Base-by-base conservation (phyloP, 2,888 invertebrate species). In the Drosophila macrospina region DNA sequence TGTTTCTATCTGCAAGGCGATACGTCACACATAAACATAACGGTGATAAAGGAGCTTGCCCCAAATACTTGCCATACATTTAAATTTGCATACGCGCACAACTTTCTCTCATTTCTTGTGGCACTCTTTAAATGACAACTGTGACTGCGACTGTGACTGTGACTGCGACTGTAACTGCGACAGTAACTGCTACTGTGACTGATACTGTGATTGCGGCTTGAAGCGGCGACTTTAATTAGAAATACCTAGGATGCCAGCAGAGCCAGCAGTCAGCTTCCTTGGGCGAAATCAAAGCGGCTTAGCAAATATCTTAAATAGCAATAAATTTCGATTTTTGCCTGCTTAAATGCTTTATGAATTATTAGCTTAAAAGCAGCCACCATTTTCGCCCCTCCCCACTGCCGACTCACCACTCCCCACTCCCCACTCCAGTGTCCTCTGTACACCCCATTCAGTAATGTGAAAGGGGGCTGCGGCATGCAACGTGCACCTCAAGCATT, bases 251-350 rank as follows among this genome's bases (percentile, higher is more conserved):
- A 63, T 65, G 51, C 60, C 52, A 44, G 73, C 73, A 32, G 26
- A 65, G 52, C 60, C 37, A 15, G 34, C 44, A 65, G 52, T 63
- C 37, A 15, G 34, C 44, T 32, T 41, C 36, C 47, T 32, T 7
- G 13, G 20, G 47, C 15, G 32, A 61, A 64, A 69, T 67, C 80
- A 85, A 85, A 75, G 86, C 52, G 63, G 37, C 52, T 74, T 78
- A 75, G 78, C 64, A 87, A 91, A 88, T 86, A 89, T 87, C 90
- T 89, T 88, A 85, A 90, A 91, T 84, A 88, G 91, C 88, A 90
- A 91, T 91, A 91, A 91, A 91, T 91, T 91, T 92, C 90, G 91
- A 91, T 92, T 91, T 84, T 90, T 81, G 87, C 85, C 86, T 84
- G 89, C 80, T 86, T 90, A 89, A 91, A 91, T 90, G 89, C 91